phyloP scores from a whole-genome alignment of 2,888 invertebrate species.

The Tholera decimalis region DNA sequence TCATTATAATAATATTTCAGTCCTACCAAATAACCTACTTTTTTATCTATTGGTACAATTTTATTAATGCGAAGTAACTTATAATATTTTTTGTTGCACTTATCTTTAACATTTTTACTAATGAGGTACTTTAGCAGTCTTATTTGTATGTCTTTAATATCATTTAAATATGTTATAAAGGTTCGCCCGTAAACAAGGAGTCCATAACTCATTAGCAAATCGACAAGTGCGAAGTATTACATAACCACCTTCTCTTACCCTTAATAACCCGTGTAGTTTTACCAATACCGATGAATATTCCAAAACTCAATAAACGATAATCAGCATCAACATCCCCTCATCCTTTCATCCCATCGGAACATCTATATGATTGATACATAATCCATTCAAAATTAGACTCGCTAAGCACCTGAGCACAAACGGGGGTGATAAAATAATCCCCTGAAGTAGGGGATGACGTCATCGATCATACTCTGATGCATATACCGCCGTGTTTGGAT shows the following conservation, averaged over 20 bases:
- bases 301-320: slow-evolving; percentile 8
- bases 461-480: slow-evolving; percentile 57
- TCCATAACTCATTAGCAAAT: background rate
- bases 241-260: background rate
- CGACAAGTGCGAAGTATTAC: too few species aligned
- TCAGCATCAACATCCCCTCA: slow-evolving; percentile 18
- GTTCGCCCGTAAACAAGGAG: too few species aligned
- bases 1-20: too few species aligned
- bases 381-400: slow-evolving; percentile 62
- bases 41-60: too few species aligned
- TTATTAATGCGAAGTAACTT: too few species aligned
- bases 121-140: too few species aligned
- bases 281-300: slow-evolving; percentile 16
- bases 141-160: too few species aligned
- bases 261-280: background rate
- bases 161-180: too few species aligned
- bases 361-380: slow-evolving; percentile 55
- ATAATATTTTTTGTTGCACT: too few species aligned
- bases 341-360: slow-evolving; percentile 35
- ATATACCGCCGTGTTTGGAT: slow-evolving; percentile 37
- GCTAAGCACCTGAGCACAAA: slow-evolving; percentile 56
- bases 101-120: too few species aligned
- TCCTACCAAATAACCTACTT: too few species aligned
- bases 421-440: slow-evolving; percentile 62
- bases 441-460: slow-evolving; percentile 39